These are phyloP conservation scores for Autographa pulchrina DNA, from an alignment of 2,888 invertebrate species.

Conservation along the genomic window DNA sequence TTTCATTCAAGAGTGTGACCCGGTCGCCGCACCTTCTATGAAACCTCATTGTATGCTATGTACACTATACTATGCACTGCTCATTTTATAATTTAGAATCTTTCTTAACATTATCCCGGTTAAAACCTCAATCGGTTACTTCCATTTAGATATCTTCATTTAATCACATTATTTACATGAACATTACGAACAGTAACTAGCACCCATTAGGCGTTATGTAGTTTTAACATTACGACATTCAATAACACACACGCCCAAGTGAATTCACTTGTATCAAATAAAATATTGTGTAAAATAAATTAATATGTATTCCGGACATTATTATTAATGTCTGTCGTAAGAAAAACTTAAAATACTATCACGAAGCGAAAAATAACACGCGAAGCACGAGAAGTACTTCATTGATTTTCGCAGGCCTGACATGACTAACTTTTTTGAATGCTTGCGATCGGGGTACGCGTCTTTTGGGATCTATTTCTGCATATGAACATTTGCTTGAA, in stretches of 20 bases:
- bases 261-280: conserved; percentile 27
- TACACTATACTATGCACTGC: conserved; percentile 41
- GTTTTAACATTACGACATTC: conserved; percentile 35
- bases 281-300: conserved; percentile 33
- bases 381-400: conserved; percentile 42
- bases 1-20: conserved; percentile 95
- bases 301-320: conserved; percentile 39
- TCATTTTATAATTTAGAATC: conserved; percentile 37
- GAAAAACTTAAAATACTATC: conserved; percentile 37
- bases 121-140: conserved; percentile 40
- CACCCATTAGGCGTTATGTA: conserved; percentile 49
- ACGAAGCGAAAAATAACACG: conserved; percentile 44
- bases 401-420: conserved; percentile 53
- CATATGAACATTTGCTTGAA: neutral
- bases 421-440: conserved; percentile 46
- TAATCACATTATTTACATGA: conserved; percentile 57
- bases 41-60: conserved; percentile 88
- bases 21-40: conserved; percentile 95
- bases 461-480: conserved; percentile 16
- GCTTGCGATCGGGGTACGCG: conserved; percentile 18
- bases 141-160: conserved; percentile 30
- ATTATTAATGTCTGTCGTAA: conserved; percentile 22
- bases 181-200: conserved; percentile 47
- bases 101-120: conserved; percentile 52
- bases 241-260: conserved; percentile 30